Evolutionary conservation across 2,113 vertebrate genomes (phyloP).

Genomic region (Turdus rufiventris): DNA sequence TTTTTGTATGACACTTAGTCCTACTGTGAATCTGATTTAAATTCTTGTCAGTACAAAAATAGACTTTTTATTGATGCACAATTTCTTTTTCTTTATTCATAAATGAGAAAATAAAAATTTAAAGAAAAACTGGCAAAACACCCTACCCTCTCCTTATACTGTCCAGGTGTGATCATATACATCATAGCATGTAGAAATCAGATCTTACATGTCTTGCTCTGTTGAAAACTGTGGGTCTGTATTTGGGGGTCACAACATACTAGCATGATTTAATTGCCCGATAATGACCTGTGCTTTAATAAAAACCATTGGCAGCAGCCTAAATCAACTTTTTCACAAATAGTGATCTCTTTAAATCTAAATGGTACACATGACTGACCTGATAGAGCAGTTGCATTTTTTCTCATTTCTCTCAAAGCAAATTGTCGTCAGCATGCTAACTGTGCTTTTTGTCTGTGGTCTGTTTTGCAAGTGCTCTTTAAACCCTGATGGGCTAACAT

Average conservation of each 20-base stretch:
- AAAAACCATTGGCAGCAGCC: not conserved
- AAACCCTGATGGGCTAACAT: not conserved
- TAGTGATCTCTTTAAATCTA: not conserved
- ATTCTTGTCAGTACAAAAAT: not conserved
- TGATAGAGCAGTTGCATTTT: not conserved
- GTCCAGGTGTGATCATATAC: not conserved
- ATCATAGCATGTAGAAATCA: not conserved
- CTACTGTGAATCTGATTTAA: not conserved
- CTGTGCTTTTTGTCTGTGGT: not conserved
- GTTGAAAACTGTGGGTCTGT: not conserved
- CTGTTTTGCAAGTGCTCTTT: not conserved
- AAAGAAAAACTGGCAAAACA: not conserved
- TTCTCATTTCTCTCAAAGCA: not conserved
- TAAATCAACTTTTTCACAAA: not conserved
- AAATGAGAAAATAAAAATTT: not conserved
- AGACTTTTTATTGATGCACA: not conserved
- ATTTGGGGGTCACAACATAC: not conserved
- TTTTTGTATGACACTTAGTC: not conserved
- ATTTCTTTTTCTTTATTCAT: not conserved
- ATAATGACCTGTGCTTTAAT: not conserved
- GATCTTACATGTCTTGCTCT: not conserved
- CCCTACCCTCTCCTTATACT: accelerated
- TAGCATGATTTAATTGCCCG: not conserved
- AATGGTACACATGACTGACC: not conserved
- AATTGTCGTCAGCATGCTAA: not conserved